A percentile compares a stretch with the other conserved stretches of the same genome.
These are phyloP conservation scores for Apis florea DNA, from an alignment of 1,140 invertebrate species.

Conservation along the genomic window DNA sequence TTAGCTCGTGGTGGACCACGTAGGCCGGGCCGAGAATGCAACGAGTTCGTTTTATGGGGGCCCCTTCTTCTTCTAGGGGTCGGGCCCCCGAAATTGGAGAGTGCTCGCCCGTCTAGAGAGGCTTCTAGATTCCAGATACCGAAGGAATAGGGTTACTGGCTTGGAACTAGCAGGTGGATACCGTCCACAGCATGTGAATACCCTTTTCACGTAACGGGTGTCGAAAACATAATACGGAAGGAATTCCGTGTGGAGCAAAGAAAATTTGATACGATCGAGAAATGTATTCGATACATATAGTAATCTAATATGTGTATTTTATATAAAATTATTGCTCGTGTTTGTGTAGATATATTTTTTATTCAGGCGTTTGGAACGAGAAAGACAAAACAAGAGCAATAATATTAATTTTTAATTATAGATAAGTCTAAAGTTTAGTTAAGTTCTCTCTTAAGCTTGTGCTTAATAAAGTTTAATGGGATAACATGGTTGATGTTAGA, in stretches of 20 bases:
- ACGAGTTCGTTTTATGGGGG: conserved; percentile 56
- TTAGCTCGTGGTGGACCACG: conserved; percentile 26
- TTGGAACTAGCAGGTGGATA: conserved; percentile 68
- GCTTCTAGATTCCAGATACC: conserved; percentile 68
- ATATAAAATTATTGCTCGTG: too few relatives aligned
- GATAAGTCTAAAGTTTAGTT: too few relatives aligned
- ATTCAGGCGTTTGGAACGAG: too few relatives aligned
- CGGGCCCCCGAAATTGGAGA: conserved; percentile 61
- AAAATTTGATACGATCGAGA: not conserved
- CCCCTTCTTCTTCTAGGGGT: conserved; percentile 52
- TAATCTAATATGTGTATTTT: too few relatives aligned
- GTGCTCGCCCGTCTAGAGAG: conserved; percentile 54
- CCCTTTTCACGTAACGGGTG: conserved; percentile 57
- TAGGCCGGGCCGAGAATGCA: conserved; percentile 44
- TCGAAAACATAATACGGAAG: conserved; percentile 55
- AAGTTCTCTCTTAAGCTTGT: too few relatives aligned
- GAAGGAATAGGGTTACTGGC: conserved; percentile 67
- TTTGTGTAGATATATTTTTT: too few relatives aligned
- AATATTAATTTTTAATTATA: too few relatives aligned
- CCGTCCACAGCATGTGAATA: conserved; percentile 54
- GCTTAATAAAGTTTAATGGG: too few relatives aligned
- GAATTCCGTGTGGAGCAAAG: not conserved
- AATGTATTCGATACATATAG: not conserved
- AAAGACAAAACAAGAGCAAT: too few relatives aligned
- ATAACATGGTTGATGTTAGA: too few relatives aligned